Evolutionary conservation across 1,140 invertebrate species (phyloP).

Genomic region (Lucilia sericata): DNA sequence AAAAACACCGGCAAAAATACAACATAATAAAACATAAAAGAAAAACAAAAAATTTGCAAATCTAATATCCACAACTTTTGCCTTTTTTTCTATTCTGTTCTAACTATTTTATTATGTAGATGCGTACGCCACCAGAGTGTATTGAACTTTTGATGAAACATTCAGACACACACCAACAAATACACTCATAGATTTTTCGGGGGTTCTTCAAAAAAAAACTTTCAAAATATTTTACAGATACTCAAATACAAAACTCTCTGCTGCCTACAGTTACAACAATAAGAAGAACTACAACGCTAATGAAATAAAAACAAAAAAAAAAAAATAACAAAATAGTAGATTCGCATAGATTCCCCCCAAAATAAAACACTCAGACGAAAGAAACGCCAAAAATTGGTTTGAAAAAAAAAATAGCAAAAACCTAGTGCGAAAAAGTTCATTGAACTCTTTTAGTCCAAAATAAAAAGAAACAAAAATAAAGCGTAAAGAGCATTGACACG

Average conservation of each 20-base stretch:
- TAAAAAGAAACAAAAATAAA: neutral
- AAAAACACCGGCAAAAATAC: neutral
- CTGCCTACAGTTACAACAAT: neutral
- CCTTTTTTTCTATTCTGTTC: too few species aligned
- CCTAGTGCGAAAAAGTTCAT: neutral
- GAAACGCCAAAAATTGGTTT: neutral
- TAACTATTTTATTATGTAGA: neutral
- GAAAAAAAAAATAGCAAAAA: neutral
- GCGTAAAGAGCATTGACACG: neutral
- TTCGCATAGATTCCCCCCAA: conserved; percentile 2
- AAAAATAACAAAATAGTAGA: neutral
- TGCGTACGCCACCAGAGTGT: neutral
- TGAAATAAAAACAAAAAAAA: neutral
- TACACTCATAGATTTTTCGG: neutral
- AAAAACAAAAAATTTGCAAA: neutral
- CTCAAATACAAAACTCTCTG: too few species aligned
- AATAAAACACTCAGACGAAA: neutral
- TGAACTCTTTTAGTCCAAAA: neutral
- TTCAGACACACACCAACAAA: neutral
- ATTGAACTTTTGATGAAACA: neutral
- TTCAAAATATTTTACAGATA: neutral
- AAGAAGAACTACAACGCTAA: neutral
- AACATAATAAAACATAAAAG: neutral
- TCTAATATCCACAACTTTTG: too few species aligned
- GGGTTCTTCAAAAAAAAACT: neutral